Percentiles rank a stretch among this genome's conserved stretches.
Evolutionary conservation across 2,797 vertebrate genomes (phyloP).

Genomic region (Scarus forsteni): DNA sequence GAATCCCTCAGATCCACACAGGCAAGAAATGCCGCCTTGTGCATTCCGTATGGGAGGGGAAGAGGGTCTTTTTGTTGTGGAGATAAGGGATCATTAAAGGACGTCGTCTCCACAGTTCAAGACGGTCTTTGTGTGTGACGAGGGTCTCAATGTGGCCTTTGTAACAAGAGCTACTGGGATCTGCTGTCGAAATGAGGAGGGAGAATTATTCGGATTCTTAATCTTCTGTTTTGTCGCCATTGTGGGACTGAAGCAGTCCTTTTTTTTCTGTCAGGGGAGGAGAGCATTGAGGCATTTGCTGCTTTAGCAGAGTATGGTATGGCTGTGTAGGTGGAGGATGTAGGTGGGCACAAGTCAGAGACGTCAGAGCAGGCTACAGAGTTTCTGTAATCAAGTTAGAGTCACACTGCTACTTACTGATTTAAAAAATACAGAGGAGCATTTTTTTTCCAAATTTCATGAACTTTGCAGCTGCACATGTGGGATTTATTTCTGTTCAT

Average conservation of each 20-base stretch:
- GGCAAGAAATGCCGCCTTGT: slow-evolving; percentile 58
- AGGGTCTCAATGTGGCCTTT: slow-evolving; percentile 84
- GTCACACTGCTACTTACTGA: slow-evolving; percentile 19
- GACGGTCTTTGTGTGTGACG: slow-evolving; percentile 76
- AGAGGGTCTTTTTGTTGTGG: slow-evolving; percentile 78
- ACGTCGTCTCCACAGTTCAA: slow-evolving; percentile 64
- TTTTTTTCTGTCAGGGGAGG: slow-evolving; percentile 50
- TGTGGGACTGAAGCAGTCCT: slow-evolving; percentile 73
- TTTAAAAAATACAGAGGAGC: background rate
- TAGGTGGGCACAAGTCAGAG: slow-evolving; percentile 40
- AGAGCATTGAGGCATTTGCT: slow-evolving; percentile 43
- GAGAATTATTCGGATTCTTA: slow-evolving; percentile 76
- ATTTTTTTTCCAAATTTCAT: background rate
- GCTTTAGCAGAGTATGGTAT: slow-evolving; percentile 67
- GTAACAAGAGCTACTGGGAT: slow-evolving; percentile 63
- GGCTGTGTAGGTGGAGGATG: slow-evolving; percentile 75
- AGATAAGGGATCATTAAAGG: slow-evolving; percentile 78
- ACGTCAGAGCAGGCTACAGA: slow-evolving; percentile 42
- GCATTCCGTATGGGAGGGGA: slow-evolving; percentile 72
- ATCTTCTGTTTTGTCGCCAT: slow-evolving; percentile 49
- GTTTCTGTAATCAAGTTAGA: slow-evolving; percentile 8
- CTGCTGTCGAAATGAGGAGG: slow-evolving; percentile 63
- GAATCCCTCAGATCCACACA: slow-evolving; percentile 52
- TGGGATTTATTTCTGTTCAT: slow-evolving; percentile 23
- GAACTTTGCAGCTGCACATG: slow-evolving; percentile 5